Percentiles rank a stretch among this genome's conserved stretches.
phyloP scores from a whole-genome alignment of 2,113 vertebrate species.

The Xiphophorus couchianus region DNA sequence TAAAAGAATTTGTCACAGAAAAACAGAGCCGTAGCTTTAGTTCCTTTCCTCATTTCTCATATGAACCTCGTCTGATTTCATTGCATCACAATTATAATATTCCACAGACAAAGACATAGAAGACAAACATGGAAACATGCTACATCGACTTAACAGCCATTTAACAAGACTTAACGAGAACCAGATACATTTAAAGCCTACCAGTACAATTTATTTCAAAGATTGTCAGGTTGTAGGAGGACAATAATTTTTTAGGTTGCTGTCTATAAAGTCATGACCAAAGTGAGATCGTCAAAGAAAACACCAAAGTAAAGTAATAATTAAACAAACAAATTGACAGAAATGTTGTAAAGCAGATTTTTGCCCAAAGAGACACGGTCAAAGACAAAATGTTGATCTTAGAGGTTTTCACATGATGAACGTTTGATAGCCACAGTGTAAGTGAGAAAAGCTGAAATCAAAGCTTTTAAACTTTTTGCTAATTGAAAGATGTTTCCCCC shows the following conservation, averaged over 20 bases:
- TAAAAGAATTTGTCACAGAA: no score
- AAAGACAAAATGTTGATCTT: slow-evolving; percentile 24
- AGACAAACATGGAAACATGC: no score
- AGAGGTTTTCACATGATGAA: slow-evolving; percentile 16
- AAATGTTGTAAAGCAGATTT: neutral
- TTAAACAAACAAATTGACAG: neutral
- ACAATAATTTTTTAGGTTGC: neutral
- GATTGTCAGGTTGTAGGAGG: neutral
- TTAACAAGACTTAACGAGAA: no score
- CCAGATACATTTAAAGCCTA: neutral
- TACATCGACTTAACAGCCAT: no score
- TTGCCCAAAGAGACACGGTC: slow-evolving; percentile 2
- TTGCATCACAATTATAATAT: no score
- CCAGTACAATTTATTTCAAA: slow-evolving; percentile 4
- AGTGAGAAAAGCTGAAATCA: slow-evolving; percentile 17
- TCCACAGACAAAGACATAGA: no score
- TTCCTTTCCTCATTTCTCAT: no score
- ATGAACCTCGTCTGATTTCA: no score
- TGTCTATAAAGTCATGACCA: slow-evolving; percentile 36
- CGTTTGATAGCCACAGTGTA: slow-evolving; percentile 9
- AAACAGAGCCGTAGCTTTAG: no score
- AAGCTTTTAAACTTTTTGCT: slow-evolving; percentile 39
- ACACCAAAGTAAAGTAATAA: slow-evolving; percentile 8
- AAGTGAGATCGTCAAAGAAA: slow-evolving; percentile 28
- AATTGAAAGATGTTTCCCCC: neutral